phyloP scores from a whole-genome alignment of 2,888 invertebrate genomes.

The Cephus rjabovi region DNA sequence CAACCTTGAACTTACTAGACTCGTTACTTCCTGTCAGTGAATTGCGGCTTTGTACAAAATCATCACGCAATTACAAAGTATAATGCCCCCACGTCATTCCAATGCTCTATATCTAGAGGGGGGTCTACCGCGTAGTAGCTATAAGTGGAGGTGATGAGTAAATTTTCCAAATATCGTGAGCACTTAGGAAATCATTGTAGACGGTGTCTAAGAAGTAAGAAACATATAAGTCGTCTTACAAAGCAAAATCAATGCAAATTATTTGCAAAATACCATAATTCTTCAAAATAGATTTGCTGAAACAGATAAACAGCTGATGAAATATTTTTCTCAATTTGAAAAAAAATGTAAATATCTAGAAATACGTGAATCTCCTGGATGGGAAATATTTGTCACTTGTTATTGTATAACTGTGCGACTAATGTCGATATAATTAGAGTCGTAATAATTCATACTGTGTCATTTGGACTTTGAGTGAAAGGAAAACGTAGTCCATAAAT shows the following conservation, averaged over 20 bases:
- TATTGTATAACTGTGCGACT: not conserved
- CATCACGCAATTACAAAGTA: constrained; percentile 34
- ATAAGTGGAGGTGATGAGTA: not conserved
- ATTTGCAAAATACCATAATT: not conserved
- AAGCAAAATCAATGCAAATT: not conserved
- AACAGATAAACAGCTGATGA: not conserved
- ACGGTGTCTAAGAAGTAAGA: not conserved
- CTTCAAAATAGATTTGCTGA: not conserved
- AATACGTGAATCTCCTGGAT: not conserved
- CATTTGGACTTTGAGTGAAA: not conserved
- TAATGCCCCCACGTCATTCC: constrained; percentile 18
- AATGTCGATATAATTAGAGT: not conserved
- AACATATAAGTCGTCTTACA: not conserved
- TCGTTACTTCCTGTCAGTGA: constrained; percentile 31
- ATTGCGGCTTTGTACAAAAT: constrained; percentile 36
- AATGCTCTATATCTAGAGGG: not conserved
- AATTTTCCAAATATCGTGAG: not conserved
- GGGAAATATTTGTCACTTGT: not conserved
- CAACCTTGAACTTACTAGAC: not conserved
- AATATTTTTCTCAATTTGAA: not conserved
- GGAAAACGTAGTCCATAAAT: too few species aligned
- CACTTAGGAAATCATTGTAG: not conserved
- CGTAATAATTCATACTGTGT: not conserved
- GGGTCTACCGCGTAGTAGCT: not conserved
- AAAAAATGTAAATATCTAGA: not conserved